Evolutionary conservation across 2,888 invertebrate species (phyloP), one percentile per base, ranked within the genome.

Genomic region (Sceliomorpha sp.): DNA sequence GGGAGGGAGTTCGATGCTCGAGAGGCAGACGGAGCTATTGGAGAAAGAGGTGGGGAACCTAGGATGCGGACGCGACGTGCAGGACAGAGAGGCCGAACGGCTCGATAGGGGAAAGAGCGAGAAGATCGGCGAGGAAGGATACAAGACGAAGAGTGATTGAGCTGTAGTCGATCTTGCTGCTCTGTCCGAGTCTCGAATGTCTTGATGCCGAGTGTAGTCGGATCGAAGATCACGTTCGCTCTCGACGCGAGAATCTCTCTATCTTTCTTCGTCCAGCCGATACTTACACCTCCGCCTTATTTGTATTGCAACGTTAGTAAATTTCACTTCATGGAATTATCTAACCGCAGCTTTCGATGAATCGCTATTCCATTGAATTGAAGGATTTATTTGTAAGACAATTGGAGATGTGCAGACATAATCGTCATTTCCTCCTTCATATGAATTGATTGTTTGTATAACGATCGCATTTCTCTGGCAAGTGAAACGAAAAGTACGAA

Each of bases 121-220:
- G 70, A 55, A 53, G 39, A 59, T 31, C 34, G 50, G 60, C n/a
- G 69, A 66, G 71, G 64, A 71, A 79, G 79, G 81, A 79, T 78
- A 81, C 77, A 76, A 81, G 84, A 85, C 81, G 85, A 84, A 86
- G 85, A 86, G 81, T 85, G 86, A 87, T 87, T 87, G 87, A 87
- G 87, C 86, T 86, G 87, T 87, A 86, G 86, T 82, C 83, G 84
- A 85, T 83, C 82, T 83, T 84, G 81, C 84, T 80, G 78, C 79
- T 82, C 82, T 83, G 86, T 84, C 78, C 79, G 77, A 78, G 81
- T 81, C 81, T 81, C 81, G 79, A 85, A 84, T 84, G 84, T 83
- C 83, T 86, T 84, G 83, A 85, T 85, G 83, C 80, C 71, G 77
- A 63, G 77, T 76, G 78, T 56, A 62, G 66, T 70, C 72, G 66